Percentiles rank a stretch among this genome's conserved stretches.
Conservation (phyloP, 1,140 invertebrate species). For the Eufriesea mexicana region DNA sequence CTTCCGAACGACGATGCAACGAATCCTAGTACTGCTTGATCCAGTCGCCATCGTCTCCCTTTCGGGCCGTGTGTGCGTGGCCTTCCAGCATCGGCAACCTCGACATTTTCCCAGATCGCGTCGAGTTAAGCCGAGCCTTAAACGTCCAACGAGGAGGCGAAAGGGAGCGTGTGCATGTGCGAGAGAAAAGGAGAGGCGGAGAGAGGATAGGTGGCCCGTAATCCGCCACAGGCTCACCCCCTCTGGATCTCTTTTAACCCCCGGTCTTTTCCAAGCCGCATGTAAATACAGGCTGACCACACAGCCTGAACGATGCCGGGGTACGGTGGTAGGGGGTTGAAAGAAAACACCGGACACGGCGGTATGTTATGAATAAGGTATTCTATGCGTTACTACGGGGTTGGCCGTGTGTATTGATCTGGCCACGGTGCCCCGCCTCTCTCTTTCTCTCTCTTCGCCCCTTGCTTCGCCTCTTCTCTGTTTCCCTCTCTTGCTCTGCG, state of each 20-base stretch:
- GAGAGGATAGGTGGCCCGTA: background rate
- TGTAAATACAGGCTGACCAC: slow-evolving; percentile 39
- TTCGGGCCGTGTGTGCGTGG: background rate
- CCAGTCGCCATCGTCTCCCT: too few relatives aligned
- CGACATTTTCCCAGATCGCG: slow-evolving; percentile 30
- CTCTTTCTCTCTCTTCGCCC: slow-evolving; percentile 47
- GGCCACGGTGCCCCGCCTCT: slow-evolving; percentile 63
- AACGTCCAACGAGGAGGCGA: background rate
- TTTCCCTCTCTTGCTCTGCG: background rate
- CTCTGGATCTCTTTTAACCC: slow-evolving; percentile 28
- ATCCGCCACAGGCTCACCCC: background rate
- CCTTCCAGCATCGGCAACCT: background rate
- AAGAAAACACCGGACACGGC: slow-evolving; percentile 44
- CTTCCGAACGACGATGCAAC: background rate
- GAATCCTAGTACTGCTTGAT: background rate
- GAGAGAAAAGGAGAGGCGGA: background rate
- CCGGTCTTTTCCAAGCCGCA: slow-evolving; percentile 30
- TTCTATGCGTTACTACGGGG: slow-evolving; percentile 73
- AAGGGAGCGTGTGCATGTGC: too few relatives aligned
- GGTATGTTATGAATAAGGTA: slow-evolving; percentile 72
- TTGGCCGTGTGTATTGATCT: slow-evolving; percentile 76
- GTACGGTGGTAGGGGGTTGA: background rate
- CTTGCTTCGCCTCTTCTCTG: slow-evolving; percentile 30
- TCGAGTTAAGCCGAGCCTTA: slow-evolving; percentile 9
- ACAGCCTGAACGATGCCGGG: background rate